Conservation (phyloP, 2,113 vertebrate genomes). For the Cyanocitta stelleri region DNA sequence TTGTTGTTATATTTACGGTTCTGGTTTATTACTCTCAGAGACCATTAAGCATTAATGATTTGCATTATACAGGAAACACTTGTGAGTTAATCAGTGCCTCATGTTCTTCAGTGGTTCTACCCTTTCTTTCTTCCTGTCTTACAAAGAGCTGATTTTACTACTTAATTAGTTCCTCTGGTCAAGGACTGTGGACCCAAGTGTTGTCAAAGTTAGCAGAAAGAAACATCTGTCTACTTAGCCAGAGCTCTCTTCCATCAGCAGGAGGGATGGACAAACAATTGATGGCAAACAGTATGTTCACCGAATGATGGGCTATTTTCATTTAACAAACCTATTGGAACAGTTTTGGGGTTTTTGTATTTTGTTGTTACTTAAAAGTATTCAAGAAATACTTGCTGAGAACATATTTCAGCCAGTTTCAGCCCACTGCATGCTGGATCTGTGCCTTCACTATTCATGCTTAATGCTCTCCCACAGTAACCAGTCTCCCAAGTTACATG, state of each 20-base stretch:
- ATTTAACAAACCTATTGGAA: background rate
- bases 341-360: background rate
- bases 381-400: background rate
- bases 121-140: background rate
- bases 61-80: background rate
- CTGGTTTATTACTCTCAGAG: background rate
- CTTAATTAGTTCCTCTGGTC: constrained; percentile 58
- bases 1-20: background rate
- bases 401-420: background rate
- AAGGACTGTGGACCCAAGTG: constrained; percentile 8
- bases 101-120: background rate
- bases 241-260: background rate
- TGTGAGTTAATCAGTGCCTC: constrained; percentile 42
- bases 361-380: background rate
- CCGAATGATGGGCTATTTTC: background rate
- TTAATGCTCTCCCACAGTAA: background rate
- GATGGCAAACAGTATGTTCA: background rate
- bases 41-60: background rate
- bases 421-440: background rate
- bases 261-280: background rate
- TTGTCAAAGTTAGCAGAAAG: constrained; percentile 40
- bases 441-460: background rate
- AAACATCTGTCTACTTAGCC: constrained; percentile 25
- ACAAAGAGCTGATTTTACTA: constrained; percentile 51
- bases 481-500: background rate